These are phyloP conservation scores for Aradus depressus DNA, from an alignment of 2,888 invertebrate genomes.

Conservation along the genomic window DNA sequence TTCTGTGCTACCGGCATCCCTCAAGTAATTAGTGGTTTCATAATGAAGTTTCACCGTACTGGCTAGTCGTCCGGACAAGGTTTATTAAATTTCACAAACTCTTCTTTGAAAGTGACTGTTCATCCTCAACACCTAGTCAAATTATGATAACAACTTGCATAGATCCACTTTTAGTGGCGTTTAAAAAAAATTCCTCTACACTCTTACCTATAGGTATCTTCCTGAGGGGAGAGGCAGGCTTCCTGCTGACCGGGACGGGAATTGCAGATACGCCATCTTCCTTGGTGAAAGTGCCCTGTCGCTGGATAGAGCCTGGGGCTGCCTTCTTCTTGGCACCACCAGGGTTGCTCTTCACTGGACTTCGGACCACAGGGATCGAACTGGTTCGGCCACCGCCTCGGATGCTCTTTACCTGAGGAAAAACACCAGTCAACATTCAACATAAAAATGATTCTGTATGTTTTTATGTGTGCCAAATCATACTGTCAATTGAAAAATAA, in stretches of 20 bases:
- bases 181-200: too few relatives aligned
- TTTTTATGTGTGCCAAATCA: background rate
- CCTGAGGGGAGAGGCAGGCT: conserved; percentile 26
- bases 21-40: too few relatives aligned
- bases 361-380: conserved; percentile 25
- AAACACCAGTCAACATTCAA: too few relatives aligned
- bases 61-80: too few relatives aligned
- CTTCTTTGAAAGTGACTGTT: too few relatives aligned
- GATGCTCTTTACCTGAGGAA: conserved; percentile 23
- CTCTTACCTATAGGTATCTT: conserved; percentile 26
- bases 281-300: conserved; percentile 88
- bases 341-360: conserved; percentile 20
- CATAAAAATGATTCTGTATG: too few relatives aligned
- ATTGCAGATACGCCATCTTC: conserved; percentile 47
- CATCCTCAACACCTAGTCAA: too few relatives aligned
- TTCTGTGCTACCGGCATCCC: too few relatives aligned
- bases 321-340: conserved; percentile 19
- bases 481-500: background rate
- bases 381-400: conserved; percentile 20
- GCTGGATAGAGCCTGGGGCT: conserved; percentile 41
- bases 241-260: conserved; percentile 27
- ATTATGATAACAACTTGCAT: too few relatives aligned
- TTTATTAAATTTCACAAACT: too few relatives aligned
- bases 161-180: too few relatives aligned
- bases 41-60: too few relatives aligned